Evolutionary conservation across 2,888 invertebrate species (phyloP).

Genomic region (Ophonus ardosiacus): DNA sequence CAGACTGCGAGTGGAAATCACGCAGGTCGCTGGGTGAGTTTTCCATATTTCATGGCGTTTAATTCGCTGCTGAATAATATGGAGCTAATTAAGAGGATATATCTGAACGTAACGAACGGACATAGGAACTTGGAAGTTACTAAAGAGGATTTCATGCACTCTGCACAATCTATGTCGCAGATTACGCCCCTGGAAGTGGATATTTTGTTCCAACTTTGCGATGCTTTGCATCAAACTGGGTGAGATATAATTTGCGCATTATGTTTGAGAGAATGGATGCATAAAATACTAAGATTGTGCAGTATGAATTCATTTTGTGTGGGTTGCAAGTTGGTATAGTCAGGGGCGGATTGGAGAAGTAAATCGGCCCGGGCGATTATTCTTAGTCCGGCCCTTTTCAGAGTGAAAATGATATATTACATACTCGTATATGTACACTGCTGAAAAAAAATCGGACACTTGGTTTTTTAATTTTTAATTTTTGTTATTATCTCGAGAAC

Average conservation of each 20-base stretch:
- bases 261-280: neutral
- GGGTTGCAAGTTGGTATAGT: too few species aligned
- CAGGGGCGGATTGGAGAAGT: too few species aligned
- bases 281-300: neutral
- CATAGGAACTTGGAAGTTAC: conserved; percentile 91
- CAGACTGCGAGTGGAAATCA: conserved; percentile 82
- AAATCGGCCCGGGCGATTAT: too few species aligned
- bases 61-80: conserved; percentile 98
- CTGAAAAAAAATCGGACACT: too few species aligned
- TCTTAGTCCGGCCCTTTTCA: too few species aligned
- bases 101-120: conserved; percentile 91
- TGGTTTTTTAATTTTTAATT: too few species aligned
- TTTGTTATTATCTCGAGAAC: too few species aligned
- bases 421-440: too few species aligned
- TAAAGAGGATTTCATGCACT: conserved; percentile 98
- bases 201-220: conserved; percentile 94
- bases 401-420: too few species aligned
- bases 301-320: too few species aligned
- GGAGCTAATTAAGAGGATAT: conserved; percentile 98
- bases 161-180: conserved; percentile 98
- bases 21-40: conserved; percentile 92
- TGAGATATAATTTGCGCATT: conserved; percentile 72
- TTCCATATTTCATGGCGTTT: conserved; percentile 99
- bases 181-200: conserved; percentile 98
- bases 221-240: conserved; percentile 93